Percentiles rank a stretch among this genome's conserved stretches.
phyloP scores from a whole-genome alignment of 2,797 vertebrate species.

The Rhincodon typus region DNA sequence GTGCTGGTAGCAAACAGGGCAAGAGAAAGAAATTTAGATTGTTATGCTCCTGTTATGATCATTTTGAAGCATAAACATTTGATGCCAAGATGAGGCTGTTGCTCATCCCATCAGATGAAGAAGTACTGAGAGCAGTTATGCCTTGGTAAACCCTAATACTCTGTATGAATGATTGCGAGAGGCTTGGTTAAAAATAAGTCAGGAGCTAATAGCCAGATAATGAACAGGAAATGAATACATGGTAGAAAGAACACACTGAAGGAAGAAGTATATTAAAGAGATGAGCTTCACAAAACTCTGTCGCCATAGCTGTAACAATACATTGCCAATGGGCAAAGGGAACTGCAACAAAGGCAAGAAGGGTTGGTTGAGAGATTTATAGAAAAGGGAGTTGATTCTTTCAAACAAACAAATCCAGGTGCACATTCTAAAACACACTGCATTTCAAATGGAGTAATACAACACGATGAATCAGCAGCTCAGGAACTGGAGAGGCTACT shows the following conservation, averaged over 20 bases:
- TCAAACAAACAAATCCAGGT: not conserved
- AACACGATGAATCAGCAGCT: not conserved
- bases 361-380: not conserved
- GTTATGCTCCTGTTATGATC: not conserved
- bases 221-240: not conserved
- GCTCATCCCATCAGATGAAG: not conserved
- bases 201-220: not conserved
- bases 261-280: not conserved
- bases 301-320: not conserved
- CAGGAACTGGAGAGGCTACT: not conserved
- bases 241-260: not conserved
- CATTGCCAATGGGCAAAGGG: not conserved
- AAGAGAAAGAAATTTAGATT: not conserved
- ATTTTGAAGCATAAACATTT: not conserved
- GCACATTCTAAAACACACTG: not conserved
- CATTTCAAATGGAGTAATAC: not conserved
- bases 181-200: not conserved
- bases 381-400: not conserved
- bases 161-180: not conserved
- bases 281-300: not conserved
- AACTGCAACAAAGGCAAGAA: not conserved
- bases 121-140: not conserved
- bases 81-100: not conserved
- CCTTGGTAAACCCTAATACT: not conserved
- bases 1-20: not conserved